Base-by-base conservation (phyloP, 2,797 vertebrate species). In the Pachyuromys duprasi region DNA sequence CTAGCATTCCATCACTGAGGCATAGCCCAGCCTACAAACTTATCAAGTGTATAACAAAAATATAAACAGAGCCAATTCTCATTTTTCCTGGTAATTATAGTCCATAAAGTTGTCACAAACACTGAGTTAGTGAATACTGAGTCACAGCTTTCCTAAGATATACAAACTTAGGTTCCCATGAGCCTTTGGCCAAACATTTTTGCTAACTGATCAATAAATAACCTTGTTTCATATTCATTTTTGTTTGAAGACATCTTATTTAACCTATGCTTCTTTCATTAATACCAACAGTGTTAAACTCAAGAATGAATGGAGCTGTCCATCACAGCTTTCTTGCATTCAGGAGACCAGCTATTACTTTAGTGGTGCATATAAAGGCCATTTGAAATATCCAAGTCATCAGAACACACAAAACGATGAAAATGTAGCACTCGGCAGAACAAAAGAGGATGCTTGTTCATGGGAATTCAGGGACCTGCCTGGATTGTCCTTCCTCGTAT, bases 121-220 rank as follows among this genome's bases (percentile, higher is more conserved):
- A 74, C 3, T 95, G 33, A 80, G 33, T 70, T 90, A 75, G 17
- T n/a, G 12, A 95, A 57, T 74, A 75, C 4, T 42, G 8, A 91
- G 33, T 36, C 7, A 20, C 26, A 80, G 28, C 31, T 93, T 79
- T 72, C 81, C 45, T 18, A 31, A 53, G 22, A 70, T 62, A 72
- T 74, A 22, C 5, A 53, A 5, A 8, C 12, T 78, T 67, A 55
- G 20, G 5, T 92, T 94, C 53, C 70, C 89, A 1, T 7, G 69
- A 93, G 76, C 36, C 36, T 93, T 75, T 65, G 57, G 6, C 57
- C 36, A 60, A 86, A 75, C 33, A 81, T 65, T 92, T 90, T 94
- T 84, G 28, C 75, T 88, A 65, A 91, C 22, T 78, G 90, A 82
- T 69, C 11, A 79, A 69, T 36, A 76, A 11, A 53, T 87, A 81